Evolutionary conservation across 2,888 invertebrate genomes (phyloP), one percentile per base, ranked within the genome.

Genomic region (Sesia bembeciformis): DNA sequence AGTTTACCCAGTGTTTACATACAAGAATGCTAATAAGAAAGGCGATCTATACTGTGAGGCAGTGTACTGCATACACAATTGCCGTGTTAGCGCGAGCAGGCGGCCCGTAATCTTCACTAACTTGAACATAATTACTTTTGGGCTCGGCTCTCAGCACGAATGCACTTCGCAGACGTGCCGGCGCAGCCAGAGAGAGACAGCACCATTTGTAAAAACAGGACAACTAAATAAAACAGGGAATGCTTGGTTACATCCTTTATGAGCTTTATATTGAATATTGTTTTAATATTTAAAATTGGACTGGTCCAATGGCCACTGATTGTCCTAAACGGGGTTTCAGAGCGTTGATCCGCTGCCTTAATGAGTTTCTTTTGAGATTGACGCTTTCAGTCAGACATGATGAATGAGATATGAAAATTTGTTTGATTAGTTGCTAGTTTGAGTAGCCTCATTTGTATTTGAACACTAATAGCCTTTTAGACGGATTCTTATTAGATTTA

Each of bases 351-450:
- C 60, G 57, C 57, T 56, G 57, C 56, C 54, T 59, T 65, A 76
- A 87, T 84, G 83, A 84, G 81, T 75, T 77, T 74, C 78, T 74
- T 73, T 68, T 68, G 64, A 66, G 70, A 74, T 74, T 72, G 75
- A 67, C 77, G 72, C 70, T 67, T 52, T 65, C 64, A 66, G 70
- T 67, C 70, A 73, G 76, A 81, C 76, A 64, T 87, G 87, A 88
- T 87, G 81, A 81, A 88, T 83, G 85, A 69, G 78, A 69, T 76
- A 67, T 70, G 76, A 78, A 74, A 73, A 80, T 81, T 68, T 85
- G 80, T 86, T 85, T 84, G 84, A 84, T 85, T 82, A 80, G 79
- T 68, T 73, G 72, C 76, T 70, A 69, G 64, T 60, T 70, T 71
- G 72, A 68, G 70, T 63, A 68, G 64, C 62, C 67, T 74, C 72